A percentile compares a stretch with the other conserved stretches of the same genome.
Evolutionary conservation across 2,113 vertebrate genomes (phyloP).

Genomic region (Noturus placidus): DNA sequence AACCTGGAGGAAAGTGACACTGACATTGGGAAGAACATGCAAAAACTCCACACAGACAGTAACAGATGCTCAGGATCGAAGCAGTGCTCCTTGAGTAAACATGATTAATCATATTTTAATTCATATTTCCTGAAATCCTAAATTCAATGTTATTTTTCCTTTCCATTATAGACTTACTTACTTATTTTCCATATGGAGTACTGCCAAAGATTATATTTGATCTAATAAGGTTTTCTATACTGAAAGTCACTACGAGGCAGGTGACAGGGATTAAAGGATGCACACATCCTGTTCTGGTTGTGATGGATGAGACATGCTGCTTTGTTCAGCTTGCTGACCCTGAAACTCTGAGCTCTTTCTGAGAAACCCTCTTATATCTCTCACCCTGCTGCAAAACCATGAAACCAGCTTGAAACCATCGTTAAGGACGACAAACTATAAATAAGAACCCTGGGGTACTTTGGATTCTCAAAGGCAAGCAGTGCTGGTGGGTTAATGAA

Average conservation of each 20-base stretch:
- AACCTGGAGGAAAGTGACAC: not conserved
- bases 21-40: not conserved
- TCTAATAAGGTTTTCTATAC: constrained; percentile 5
- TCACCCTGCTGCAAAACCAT: constrained; percentile 16
- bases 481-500: constrained; percentile 49
- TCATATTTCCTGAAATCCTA: not conserved
- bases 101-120: not conserved
- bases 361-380: constrained; percentile 3
- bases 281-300: constrained; percentile 1
- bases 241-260: constrained; percentile 20
- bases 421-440: constrained; percentile 32
- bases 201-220: not conserved
- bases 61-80: not conserved
- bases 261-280: constrained; percentile 32
- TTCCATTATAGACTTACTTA: not conserved
- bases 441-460: constrained; percentile 41
- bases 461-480: constrained; percentile 28
- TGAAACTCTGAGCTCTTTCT: constrained; percentile 8
- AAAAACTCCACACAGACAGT: not conserved
- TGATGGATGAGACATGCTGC: constrained; percentile 29
- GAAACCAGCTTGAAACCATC: constrained; percentile 7
- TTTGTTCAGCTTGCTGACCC: constrained; percentile 31
- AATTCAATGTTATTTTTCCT: not conserved
- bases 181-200: not conserved
- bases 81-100: not conserved